These are phyloP conservation scores for Tachuris rubrigastra DNA, from an alignment of 2,113 vertebrate species.

Conservation along the genomic window DNA sequence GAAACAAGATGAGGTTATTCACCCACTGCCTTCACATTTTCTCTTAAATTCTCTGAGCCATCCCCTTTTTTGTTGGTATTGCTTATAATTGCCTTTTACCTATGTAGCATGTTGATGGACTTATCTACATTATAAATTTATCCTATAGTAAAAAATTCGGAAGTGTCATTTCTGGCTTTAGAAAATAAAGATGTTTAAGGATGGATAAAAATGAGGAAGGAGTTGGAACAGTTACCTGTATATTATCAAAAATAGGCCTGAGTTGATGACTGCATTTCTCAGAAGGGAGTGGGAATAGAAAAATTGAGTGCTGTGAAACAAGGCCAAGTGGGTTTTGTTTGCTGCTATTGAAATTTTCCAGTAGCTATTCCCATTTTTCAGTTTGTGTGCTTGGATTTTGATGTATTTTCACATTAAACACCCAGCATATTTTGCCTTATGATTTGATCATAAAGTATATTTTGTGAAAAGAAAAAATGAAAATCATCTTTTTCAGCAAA, in stretches of 20 bases:
- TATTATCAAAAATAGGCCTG: neutral
- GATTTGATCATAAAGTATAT: neutral
- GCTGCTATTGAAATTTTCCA: neutral
- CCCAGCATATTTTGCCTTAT: neutral
- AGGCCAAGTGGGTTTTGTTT: neutral
- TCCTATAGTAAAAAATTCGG: neutral
- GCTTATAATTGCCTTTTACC: neutral
- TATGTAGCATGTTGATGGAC: neutral
- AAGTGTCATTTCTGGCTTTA: neutral
- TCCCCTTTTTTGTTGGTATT: neutral
- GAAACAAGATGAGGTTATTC: neutral
- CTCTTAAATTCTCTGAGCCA: neutral
- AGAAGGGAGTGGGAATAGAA: neutral
- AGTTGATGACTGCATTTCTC: neutral
- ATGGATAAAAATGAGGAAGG: neutral
- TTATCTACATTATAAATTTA: neutral
- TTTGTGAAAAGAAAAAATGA: neutral
- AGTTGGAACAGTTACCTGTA: neutral
- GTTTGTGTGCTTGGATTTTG: neutral
- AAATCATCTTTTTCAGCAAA: neutral
- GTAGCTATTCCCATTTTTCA: neutral
- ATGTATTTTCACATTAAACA: neutral
- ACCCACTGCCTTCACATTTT: neutral
- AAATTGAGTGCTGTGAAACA: neutral
- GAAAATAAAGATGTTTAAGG: neutral